Evolutionary conservation across 2,113 vertebrate genomes (phyloP).

Genomic region (Patagioenas fasciata): DNA sequence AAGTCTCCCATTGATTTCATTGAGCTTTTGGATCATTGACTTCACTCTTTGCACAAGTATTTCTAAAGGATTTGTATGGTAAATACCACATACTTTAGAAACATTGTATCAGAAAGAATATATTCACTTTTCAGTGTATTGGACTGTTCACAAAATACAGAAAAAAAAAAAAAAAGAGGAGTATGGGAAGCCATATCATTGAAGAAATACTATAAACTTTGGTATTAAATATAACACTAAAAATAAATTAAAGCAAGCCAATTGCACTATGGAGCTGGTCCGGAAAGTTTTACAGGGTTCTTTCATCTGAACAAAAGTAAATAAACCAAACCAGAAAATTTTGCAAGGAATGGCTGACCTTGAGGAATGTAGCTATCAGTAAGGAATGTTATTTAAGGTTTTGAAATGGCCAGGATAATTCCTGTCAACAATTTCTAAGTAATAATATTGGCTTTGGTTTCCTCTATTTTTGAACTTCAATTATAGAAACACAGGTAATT

Average conservation of each 20-base stretch:
- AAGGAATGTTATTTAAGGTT: background rate
- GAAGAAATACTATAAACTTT: background rate
- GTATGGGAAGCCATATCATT: background rate
- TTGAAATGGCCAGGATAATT: background rate
- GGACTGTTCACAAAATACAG: background rate
- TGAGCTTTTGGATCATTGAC: slow-evolving; percentile 31
- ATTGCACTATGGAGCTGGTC: background rate
- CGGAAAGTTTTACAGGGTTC: background rate
- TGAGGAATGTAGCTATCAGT: background rate
- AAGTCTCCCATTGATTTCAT: slow-evolving; percentile 43
- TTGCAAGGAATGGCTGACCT: background rate
- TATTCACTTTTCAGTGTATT: background rate
- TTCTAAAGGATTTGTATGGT: background rate
- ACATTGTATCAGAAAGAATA: background rate
- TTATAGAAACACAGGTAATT: background rate
- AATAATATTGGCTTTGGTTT: background rate
- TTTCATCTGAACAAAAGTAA: background rate
- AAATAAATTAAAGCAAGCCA: background rate
- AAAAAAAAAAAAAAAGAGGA: background rate
- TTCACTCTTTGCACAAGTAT: slow-evolving; percentile 4
- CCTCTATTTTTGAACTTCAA: background rate
- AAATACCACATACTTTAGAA: slow-evolving; percentile 19
- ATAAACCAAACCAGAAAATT: background rate
- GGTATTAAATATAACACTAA: background rate
- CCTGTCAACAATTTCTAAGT: background rate